Percentiles rank a stretch among this genome's conserved stretches.
phyloP scores from a whole-genome alignment of 2,888 invertebrate species.

The Lithophane ornitopus region DNA sequence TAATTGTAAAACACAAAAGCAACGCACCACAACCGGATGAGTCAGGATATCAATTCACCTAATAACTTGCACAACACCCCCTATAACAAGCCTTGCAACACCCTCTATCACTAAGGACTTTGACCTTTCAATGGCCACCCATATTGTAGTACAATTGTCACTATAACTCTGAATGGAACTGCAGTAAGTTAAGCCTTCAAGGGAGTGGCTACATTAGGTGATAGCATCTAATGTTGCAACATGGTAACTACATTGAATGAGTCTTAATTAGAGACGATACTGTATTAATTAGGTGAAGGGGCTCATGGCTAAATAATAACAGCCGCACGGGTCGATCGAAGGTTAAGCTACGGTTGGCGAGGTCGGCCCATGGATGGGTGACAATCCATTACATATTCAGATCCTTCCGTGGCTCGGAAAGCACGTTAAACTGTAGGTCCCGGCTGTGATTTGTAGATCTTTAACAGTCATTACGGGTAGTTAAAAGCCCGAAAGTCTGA shows the following conservation, averaged over 20 bases:
- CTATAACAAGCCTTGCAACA: conserved; percentile 13
- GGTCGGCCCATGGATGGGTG: no score
- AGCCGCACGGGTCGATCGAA: no score
- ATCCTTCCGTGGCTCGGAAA: no score
- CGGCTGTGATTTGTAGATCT: no score
- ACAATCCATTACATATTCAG: no score
- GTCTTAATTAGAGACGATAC: conserved; percentile 20
- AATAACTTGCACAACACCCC: conserved; percentile 6
- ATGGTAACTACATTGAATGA: background rate
- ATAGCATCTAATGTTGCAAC: conserved; percentile 20
- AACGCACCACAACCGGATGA: background rate
- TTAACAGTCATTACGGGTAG: no score
- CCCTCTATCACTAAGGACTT: conserved; percentile 43
- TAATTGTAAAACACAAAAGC: background rate
- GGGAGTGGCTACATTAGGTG: conserved; percentile 42
- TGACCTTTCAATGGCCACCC: conserved; percentile 41
- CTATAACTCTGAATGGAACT: conserved; percentile 28
- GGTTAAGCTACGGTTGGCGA: no score
- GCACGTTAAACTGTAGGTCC: no score
- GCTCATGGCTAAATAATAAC: no score
- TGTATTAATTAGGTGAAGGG: background rate
- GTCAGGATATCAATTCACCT: conserved; percentile 13
- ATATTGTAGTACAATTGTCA: conserved; percentile 33
- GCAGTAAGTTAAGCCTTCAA: conserved; percentile 13
- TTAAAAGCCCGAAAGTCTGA: no score